Evolutionary conservation across 2,888 invertebrate species (phyloP).

Genomic region (Agrochola lychnidis): DNA sequence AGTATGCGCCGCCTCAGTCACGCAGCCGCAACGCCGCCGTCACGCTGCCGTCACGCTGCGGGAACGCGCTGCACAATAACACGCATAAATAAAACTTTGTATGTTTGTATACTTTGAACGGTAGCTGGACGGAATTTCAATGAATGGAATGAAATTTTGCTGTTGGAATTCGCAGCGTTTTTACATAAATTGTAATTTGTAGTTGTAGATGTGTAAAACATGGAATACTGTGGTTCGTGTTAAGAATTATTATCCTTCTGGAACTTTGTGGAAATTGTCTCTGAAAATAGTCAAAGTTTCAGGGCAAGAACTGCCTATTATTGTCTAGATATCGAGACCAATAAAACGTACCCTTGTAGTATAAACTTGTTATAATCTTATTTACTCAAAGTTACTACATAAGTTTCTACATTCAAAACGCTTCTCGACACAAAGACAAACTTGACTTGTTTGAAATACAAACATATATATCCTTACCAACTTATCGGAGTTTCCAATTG

Average conservation of each 20-base stretch:
- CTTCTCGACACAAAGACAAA: conserved; percentile 8
- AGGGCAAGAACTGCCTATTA: conserved; percentile 17
- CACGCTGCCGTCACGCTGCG: conserved; percentile 50
- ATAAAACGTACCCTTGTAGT: conserved; percentile 8
- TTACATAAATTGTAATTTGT: conserved; percentile 45
- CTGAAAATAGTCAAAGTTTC: conserved; percentile 28
- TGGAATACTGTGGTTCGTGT: conserved; percentile 5
- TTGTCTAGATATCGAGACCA: conserved; percentile 22
- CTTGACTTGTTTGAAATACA: conserved; percentile 32
- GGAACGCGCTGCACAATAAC: conserved; percentile 45
- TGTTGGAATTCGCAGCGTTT: conserved; percentile 45
- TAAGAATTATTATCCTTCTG: conserved; percentile 14
- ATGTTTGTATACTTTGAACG: conserved; percentile 50
- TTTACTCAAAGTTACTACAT: conserved; percentile 16
- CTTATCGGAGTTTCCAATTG: conserved; percentile 49
- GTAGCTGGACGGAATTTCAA: conserved; percentile 59
- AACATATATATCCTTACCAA: conserved; percentile 34
- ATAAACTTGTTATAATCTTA: conserved; percentile 19
- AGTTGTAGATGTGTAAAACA: conserved; percentile 12
- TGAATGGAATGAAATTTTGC: conserved; percentile 61
- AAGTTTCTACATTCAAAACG: conserved; percentile 37
- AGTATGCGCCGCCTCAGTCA: conserved; percentile 51
- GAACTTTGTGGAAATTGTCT: neutral
- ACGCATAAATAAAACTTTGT: conserved; percentile 62
- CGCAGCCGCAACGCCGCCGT: conserved; percentile 48